Evolutionary conservation across 2,888 invertebrate genomes (phyloP), one percentile per base, ranked within the genome.

Genomic region (Megalurothrips usitatus): DNA sequence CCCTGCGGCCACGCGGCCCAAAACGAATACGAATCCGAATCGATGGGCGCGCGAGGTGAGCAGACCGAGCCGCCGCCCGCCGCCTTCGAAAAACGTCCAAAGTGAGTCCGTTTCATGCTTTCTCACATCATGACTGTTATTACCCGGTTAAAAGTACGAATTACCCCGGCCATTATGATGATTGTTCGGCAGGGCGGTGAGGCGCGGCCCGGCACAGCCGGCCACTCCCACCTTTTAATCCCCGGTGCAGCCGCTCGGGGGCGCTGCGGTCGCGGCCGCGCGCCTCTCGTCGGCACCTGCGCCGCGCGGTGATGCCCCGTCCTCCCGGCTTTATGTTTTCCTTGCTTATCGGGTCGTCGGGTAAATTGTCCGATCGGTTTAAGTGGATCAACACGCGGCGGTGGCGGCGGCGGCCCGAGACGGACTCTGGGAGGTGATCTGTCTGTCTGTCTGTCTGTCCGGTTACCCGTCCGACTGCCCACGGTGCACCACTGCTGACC

Each of bases 61-160:
- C 34, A 43, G 34, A 6, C 3, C 34, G 34, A 43, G 34, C 34
- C 3, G 34, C 34, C 49, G 52, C 1, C 52, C 52, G 34, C 34
- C 34, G 34, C 34, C 34, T 43, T 43, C 34, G 34, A 43, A 43
- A 43, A 58, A 58, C 58, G 17, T 19, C 58, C n/a, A 43, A 58
- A 58, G 58, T 58, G 58, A 58, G 58, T 58, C 58, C 12, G 68
- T 23, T 68, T 68, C 68, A 68, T 68, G 68, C 68, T 68, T 68
- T 68, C 68, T 68, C 68, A 68, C 68, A 68, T 68, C 68, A 23
- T 68, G 68, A 68, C 68, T 68, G 68, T 68, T 68, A 68, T 68
- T 68, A 68, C 68, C 34, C 23, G 68, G 68, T 68, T n/a, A 68
- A 68, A 23, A 68, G 68, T 68, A 68, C 68, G 68, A 68, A 68